phyloP scores from a whole-genome alignment of 2,113 vertebrate genomes.

The Trichechus manatus region DNA sequence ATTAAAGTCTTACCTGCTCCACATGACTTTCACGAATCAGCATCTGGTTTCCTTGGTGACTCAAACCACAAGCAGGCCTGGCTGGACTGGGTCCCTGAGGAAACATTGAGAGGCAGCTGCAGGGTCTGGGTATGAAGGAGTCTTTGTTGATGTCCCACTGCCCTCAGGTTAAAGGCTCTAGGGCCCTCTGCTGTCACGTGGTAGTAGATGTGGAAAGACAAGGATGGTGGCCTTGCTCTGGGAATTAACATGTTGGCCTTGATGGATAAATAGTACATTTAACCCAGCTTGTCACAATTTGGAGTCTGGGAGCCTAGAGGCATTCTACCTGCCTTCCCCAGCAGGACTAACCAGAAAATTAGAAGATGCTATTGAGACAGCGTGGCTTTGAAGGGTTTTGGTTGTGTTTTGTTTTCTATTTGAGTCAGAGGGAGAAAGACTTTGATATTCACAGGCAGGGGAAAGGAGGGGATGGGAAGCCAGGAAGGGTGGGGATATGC shows the following conservation, averaged over 20 bases:
- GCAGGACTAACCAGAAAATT: conserved; percentile 74
- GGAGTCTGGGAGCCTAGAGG: conserved; percentile 64
- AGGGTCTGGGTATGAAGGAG: not conserved
- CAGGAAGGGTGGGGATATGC: accelerated
- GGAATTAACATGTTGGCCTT: not conserved
- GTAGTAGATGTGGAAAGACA: conserved; percentile 28
- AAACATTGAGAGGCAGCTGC: not conserved
- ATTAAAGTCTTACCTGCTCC: not conserved
- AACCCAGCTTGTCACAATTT: conserved; percentile 78
- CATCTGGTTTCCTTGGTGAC: not conserved
- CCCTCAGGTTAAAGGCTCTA: not conserved
- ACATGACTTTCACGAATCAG: not conserved
- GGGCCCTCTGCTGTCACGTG: not conserved
- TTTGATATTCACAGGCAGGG: not conserved
- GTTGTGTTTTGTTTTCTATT: not conserved
- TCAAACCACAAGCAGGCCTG: not conserved
- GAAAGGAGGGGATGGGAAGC: not conserved
- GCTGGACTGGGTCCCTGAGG: not conserved
- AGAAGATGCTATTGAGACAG: conserved; percentile 72
- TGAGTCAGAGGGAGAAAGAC: not conserved
- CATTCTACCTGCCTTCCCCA: conserved; percentile 75
- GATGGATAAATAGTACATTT: conserved; percentile 80
- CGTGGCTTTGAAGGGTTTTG: not conserved
- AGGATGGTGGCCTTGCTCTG: not conserved
- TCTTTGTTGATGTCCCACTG: not conserved